Base-by-base conservation (phyloP, 2,113 vertebrate species). In the Podocnemis expansa region DNA sequence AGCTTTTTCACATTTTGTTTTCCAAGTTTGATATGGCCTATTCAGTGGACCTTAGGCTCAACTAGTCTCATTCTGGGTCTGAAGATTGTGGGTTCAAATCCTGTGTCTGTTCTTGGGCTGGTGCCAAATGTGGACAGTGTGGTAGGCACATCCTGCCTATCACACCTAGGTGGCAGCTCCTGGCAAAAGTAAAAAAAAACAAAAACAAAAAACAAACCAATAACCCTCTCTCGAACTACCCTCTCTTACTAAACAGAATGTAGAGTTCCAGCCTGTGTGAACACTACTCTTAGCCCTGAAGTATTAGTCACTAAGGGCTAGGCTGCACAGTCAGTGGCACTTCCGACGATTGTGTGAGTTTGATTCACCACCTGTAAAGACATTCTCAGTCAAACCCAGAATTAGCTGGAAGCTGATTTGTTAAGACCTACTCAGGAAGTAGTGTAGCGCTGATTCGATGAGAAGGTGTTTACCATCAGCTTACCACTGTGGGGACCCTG, bases 21-120 rank as follows among this genome's bases (percentile, higher is more conserved):
- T 27, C 45, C 0, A 1, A 90, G 67, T 29, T 43, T 0, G 19
- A 16, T 27, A 22, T 8, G 1, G 10, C 60, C 45, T 1, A 31
- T 75, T 24, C 9, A 0, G 58, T 1, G 78, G 29, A 19, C 49
- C 70, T 85, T 81, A 45, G 63, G 45, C 52, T 49, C 10, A 27
- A 45, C 25, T 31, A 31, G 75, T 34, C 85, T 82, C 1, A 0
- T 3, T 34, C 75, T 16, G 79, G 43, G 78, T 87, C 80, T 47
- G 0, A n/a, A 79, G 27, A 41, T 76, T 2, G 3, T 8, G 10
- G 91, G 54, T 31, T 52, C 31, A 6, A 60, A 0, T n/a, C 29
- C 1, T 38, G 25, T 24, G 51, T 85, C 80, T 47, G 49, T 78
- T 78, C 87, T 80, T 5, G 1, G 5, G 47, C 12, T 10, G 43